Evolutionary conservation across 2,888 invertebrate genomes (phyloP).

Genomic region (Eupeodes luniger): DNA sequence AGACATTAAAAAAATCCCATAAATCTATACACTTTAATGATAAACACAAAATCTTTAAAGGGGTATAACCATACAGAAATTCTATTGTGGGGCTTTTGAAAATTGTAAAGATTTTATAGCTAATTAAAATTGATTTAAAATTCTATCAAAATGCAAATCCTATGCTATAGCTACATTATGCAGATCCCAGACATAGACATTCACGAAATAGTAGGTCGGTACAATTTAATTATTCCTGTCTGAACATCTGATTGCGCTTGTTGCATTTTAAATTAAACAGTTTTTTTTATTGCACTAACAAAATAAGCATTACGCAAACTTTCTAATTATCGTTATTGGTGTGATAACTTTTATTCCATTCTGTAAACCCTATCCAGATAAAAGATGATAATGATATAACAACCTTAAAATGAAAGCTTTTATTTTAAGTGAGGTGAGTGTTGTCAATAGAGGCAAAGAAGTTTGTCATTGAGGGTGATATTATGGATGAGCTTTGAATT

Average conservation of each 20-base stretch:
- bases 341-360: slow-evolving; percentile 18
- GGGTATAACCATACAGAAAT: not conserved
- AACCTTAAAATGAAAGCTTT: slow-evolving; percentile 14
- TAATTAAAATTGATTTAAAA: slow-evolving; percentile 5
- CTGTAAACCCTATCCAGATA: slow-evolving; percentile 10
- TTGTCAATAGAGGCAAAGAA: not conserved
- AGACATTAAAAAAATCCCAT: slow-evolving; percentile 4
- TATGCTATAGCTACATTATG: not conserved
- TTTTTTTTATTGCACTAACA: slow-evolving; percentile 11
- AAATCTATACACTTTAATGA: not conserved
- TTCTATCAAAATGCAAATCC: not conserved
- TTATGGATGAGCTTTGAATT: not conserved
- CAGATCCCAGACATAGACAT: no score
- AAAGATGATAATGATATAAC: slow-evolving; percentile 26
- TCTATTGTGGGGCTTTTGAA: not conserved
- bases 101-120: not conserved
- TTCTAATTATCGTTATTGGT: not conserved
- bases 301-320: slow-evolving; percentile 3
- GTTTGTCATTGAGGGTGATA: not conserved
- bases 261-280: slow-evolving; percentile 10
- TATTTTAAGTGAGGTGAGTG: not conserved
- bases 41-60: slow-evolving; percentile 7
- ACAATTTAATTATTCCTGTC: not conserved
- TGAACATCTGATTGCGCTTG: not conserved
- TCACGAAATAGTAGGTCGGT: not conserved